A percentile compares a stretch with the other conserved stretches of the same genome.
These are phyloP conservation scores for Cataglyphis altisquamis DNA, from an alignment of 2,888 invertebrate genomes.

Conservation along the genomic window DNA sequence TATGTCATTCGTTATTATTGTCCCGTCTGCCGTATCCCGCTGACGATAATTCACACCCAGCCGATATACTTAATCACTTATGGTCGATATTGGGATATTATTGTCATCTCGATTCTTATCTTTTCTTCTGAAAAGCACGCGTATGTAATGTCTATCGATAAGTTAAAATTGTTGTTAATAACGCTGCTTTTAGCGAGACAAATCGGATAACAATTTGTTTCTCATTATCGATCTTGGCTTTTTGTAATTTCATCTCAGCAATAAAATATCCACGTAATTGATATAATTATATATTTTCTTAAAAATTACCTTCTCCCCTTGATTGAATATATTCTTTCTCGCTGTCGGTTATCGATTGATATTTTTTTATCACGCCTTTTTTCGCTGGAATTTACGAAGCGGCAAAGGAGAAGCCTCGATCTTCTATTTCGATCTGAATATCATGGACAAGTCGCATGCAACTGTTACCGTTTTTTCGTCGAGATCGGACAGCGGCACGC, in stretches of 20 bases:
- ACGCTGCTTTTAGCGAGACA: neutral
- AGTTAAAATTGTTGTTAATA: slow-evolving; percentile 16
- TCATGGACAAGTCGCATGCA: slow-evolving; percentile 1
- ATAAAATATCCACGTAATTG: slow-evolving; percentile 28
- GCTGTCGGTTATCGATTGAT: neutral
- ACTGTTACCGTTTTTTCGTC: slow-evolving; percentile 40
- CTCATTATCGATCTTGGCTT: neutral
- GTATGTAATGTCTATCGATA: neutral
- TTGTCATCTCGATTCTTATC: slow-evolving; percentile 23
- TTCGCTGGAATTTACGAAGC: slow-evolving; percentile 9
- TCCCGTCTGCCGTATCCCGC: neutral
- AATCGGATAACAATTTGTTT: neutral
- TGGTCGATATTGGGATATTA: slow-evolving; percentile 9
- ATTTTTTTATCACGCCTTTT: neutral
- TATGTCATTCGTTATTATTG: slow-evolving; percentile 55
- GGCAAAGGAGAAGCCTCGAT: neutral
- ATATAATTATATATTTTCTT: neutral
- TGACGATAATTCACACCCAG: slow-evolving; percentile 44
- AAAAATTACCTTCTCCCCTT: neutral
- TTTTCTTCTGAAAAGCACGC: neutral
- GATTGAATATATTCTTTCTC: slow-evolving; percentile 20
- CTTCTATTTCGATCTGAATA: neutral
- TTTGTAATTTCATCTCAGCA: neutral
- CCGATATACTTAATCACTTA: slow-evolving; percentile 31
- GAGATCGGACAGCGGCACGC: slow-evolving; percentile 41